These are phyloP conservation scores for Laothoe populi DNA, from an alignment of 2,888 invertebrate genomes.

Conservation along the genomic window DNA sequence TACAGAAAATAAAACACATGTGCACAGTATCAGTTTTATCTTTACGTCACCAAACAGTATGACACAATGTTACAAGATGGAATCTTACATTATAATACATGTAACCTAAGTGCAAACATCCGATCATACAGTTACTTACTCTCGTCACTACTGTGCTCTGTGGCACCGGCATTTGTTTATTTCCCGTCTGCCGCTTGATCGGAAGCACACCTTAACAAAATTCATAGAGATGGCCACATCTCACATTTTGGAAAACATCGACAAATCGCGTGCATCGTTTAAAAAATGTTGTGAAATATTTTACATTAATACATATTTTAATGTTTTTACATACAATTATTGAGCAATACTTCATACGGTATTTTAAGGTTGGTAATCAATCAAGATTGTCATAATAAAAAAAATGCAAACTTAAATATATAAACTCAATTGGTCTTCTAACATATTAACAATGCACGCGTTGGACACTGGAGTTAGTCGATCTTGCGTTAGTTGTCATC, in stretches of 20 bases:
- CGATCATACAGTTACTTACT: no score
- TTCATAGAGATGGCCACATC: conserved; percentile 7
- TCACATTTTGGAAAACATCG: not conserved
- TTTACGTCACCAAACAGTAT: conserved; percentile 80
- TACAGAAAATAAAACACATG: conserved; percentile 42
- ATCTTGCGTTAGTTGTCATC: no score
- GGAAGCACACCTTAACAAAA: not conserved
- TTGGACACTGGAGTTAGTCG: no score
- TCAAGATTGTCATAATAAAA: not conserved
- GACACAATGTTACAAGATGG: conserved; percentile 74
- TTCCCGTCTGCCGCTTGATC: not conserved
- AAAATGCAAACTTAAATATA: not conserved
- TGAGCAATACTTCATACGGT: not conserved
- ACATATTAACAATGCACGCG: not conserved
- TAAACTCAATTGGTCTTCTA: not conserved
- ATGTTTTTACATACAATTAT: not conserved
- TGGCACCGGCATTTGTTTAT: no score
- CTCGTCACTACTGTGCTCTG: no score
- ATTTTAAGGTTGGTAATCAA: not conserved
- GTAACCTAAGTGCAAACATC: not conserved
- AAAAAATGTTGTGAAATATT: no score
- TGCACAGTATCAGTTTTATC: conserved; percentile 61
- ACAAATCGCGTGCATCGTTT: not conserved
- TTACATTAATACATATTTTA: not conserved
- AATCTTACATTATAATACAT: conserved; percentile 54